Percentiles rank a stretch among this genome's conserved stretches.
Evolutionary conservation across 2,888 invertebrate species (phyloP).

Genomic region (Hydrotaea diabolus): DNA sequence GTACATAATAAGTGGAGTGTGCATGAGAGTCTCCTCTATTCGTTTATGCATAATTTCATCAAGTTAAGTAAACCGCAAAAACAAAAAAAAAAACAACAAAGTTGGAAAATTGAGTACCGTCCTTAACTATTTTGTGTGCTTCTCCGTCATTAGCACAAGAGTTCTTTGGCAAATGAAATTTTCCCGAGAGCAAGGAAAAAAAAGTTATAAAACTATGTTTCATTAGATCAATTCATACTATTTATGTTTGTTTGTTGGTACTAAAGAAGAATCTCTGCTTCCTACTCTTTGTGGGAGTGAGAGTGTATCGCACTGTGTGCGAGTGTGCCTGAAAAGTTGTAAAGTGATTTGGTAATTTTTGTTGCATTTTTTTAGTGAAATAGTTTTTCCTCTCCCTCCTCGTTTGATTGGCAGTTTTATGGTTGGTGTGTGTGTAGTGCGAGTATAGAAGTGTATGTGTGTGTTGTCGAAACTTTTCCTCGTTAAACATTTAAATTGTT

Average conservation of each 20-base stretch:
- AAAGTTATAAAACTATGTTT: neutral
- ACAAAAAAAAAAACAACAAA: no score
- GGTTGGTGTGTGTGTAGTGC: neutral
- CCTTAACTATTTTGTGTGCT: no score
- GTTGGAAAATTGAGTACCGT: neutral
- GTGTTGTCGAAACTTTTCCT: constrained; percentile 15
- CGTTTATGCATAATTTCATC: constrained; percentile 18
- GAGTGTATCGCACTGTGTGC: neutral
- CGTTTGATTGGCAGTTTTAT: constrained; percentile 42
- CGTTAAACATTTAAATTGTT: constrained; percentile 40
- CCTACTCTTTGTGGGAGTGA: no score
- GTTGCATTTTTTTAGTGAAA: constrained; percentile 13
- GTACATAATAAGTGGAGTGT: no score
- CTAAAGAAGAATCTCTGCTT: constrained; percentile 1
- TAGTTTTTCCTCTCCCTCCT: constrained; percentile 1
- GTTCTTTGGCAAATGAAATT: neutral
- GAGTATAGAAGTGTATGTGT: neutral
- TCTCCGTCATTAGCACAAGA: neutral
- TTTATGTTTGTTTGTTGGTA: neutral
- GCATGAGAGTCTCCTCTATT: neutral
- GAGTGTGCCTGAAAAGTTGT: constrained; percentile 5
- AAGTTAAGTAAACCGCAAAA: constrained; percentile 5
- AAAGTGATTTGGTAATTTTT: neutral
- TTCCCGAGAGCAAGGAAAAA: neutral
- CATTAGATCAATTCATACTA: neutral